Evolutionary conservation across 2,797 vertebrate species (phyloP).

Genomic region (Nyctalus aviator): DNA sequence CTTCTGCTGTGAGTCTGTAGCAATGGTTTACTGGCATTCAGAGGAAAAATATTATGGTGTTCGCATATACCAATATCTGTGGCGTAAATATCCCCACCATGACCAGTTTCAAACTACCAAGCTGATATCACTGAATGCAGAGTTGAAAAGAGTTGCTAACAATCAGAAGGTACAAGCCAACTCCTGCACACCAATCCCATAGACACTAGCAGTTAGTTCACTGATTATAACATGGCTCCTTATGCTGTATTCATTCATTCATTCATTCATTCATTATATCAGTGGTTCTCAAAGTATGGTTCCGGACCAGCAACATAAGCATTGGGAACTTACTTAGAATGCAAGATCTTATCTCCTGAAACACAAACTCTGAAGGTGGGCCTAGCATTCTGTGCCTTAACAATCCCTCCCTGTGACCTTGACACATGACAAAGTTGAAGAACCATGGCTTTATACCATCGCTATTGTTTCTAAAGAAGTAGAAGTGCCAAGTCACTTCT

Average conservation of each 20-base stretch:
- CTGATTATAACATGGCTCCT: background rate
- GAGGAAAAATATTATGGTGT: slow-evolving; percentile 22
- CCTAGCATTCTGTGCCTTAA: background rate
- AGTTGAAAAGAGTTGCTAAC: background rate
- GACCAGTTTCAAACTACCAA: background rate
- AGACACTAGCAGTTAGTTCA: background rate
- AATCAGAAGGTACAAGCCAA: background rate
- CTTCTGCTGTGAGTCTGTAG: background rate
- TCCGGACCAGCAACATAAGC: background rate
- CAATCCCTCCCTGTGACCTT: background rate
- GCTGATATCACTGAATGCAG: background rate
- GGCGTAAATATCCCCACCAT: background rate
- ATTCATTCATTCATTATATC: background rate
- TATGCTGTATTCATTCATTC: background rate
- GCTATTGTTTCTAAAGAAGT: background rate
- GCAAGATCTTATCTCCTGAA: background rate
- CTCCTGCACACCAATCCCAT: background rate
- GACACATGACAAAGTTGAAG: background rate
- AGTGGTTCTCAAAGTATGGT: background rate
- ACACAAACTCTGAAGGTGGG: background rate
- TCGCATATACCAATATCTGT: background rate
- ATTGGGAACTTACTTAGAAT: background rate
- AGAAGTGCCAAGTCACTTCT: background rate
- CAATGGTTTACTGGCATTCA: background rate
- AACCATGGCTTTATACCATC: background rate